These are phyloP conservation scores for Macaria liturata DNA, from an alignment of 2,888 invertebrate genomes.

Conservation along the genomic window DNA sequence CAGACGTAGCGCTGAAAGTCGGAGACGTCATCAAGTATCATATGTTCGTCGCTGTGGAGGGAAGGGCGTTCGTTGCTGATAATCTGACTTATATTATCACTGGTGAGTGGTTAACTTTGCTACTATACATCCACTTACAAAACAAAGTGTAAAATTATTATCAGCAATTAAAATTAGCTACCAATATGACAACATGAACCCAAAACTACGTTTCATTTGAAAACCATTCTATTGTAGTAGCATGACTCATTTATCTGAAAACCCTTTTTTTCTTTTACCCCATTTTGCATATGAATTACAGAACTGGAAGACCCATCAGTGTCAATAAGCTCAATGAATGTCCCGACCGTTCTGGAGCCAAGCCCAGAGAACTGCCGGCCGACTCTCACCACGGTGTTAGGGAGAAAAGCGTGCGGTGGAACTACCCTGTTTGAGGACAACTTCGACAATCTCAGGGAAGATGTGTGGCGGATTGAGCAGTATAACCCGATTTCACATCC, in stretches of 20 bases:
- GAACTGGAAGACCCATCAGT: constrained; percentile 32
- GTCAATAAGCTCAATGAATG: no score
- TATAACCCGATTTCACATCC: constrained; percentile 73
- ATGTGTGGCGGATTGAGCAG: constrained; percentile 83
- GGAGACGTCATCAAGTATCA: constrained; percentile 85
- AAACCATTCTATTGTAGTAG: no score
- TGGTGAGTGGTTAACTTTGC: constrained; percentile 48
- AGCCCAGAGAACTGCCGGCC: constrained; percentile 43
- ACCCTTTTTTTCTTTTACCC: no score
- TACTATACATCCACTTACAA: no score
- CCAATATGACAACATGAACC: no score
- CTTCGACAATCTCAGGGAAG: constrained; percentile 76
- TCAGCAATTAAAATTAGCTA: no score
- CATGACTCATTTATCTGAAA: no score
- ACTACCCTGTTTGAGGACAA: constrained; percentile 84
- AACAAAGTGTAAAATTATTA: no score
- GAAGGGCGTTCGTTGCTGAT: constrained; percentile 70
- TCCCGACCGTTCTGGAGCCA: no score
- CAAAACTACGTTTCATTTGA: no score
- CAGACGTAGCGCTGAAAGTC: constrained; percentile 61
- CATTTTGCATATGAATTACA: constrained; percentile 12
- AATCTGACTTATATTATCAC: constrained; percentile 62
- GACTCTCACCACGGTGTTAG: constrained; percentile 58
- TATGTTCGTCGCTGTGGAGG: constrained; percentile 81
- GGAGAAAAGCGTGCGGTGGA: constrained; percentile 67